Evolutionary conservation across 2,113 vertebrate genomes (phyloP).

Genomic region (Cephalopterus ornatus): DNA sequence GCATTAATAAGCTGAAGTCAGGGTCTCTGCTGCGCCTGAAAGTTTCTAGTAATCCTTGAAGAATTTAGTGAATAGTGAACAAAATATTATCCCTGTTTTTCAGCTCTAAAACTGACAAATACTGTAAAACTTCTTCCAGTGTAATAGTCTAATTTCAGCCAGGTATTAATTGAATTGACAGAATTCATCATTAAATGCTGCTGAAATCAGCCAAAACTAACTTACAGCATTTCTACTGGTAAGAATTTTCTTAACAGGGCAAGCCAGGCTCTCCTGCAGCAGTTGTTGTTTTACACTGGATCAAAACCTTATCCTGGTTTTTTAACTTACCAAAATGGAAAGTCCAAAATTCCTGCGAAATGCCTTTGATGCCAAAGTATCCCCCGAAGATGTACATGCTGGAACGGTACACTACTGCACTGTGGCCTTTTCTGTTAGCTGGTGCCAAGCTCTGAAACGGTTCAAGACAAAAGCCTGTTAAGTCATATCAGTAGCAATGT

Average conservation of each 20-base stretch:
- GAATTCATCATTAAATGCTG: neutral
- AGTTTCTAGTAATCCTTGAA: neutral
- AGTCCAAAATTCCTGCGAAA: constrained; percentile 85
- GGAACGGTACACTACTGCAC: constrained; percentile 75
- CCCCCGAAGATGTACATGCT: constrained; percentile 85
- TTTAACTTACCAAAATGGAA: constrained; percentile 76
- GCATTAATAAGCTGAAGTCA: neutral
- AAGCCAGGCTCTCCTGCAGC: neutral
- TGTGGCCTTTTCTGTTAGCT: constrained; percentile 84
- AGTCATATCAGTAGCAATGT: neutral
- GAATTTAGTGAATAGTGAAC: neutral
- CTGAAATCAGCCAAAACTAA: neutral
- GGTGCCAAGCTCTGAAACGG: constrained; percentile 61
- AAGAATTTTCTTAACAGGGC: neutral
- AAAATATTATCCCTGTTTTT: neutral
- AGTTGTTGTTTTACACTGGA: neutral
- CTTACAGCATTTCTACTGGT: neutral
- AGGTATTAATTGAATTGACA: neutral
- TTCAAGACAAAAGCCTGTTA: neutral
- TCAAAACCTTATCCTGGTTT: neutral
- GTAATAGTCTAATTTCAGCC: neutral
- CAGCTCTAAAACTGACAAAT: neutral
- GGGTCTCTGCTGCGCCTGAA: neutral
- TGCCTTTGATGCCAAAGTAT: constrained; percentile 81
- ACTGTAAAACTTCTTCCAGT: neutral